Evolutionary conservation across 2,888 invertebrate genomes (phyloP), one percentile per base, ranked within the genome.

Genomic region (Parasteatoda lunata): DNA sequence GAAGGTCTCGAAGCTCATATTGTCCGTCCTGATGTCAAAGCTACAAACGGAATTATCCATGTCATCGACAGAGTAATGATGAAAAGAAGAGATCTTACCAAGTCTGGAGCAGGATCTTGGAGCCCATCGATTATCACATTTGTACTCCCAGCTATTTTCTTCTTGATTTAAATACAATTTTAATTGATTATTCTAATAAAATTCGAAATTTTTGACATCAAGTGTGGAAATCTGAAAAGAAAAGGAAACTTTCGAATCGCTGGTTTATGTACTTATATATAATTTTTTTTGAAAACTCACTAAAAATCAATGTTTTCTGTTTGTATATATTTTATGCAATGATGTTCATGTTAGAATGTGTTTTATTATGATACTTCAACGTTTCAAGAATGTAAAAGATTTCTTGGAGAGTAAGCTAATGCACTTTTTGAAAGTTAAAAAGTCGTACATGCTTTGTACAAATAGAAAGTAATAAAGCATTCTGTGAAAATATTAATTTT

Each of bases 11-110:
- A 94, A 94, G 96, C 97, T 90, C 95, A 95, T 90, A 96, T 97
- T 75, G 95, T 95, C 92, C 95, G 97, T 89, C 96, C 98, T 48
- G 97, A 98, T 92, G 96, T 98, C 5, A 96, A 97, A 91, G 98
- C 98, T 92, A 97, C 97, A 92, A 98, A 98, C 92, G 98, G 98
- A 77, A 96, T 97, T 90, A 97, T 98, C 90, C 98, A 98, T 92
- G 96, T 97, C 89, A 97, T 98, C 91, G 97, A 97, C 91, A 94
- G 94, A 90, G 97, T 97, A 5, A 95, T 98, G 91, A 93, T 97
- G 88, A 94, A 94, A 91, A 96, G 96, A 91, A 95, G 95, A 90
- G 97, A 98, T 92, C 95, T 97, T 89, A 94, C 88, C n/a, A 88
- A 87, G 47, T 88, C 85, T 13, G 83, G 80, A 76, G 66, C 80